Base-by-base conservation (phyloP, 2,888 invertebrate genomes). In the Glyphotaelius pellucidus region DNA sequence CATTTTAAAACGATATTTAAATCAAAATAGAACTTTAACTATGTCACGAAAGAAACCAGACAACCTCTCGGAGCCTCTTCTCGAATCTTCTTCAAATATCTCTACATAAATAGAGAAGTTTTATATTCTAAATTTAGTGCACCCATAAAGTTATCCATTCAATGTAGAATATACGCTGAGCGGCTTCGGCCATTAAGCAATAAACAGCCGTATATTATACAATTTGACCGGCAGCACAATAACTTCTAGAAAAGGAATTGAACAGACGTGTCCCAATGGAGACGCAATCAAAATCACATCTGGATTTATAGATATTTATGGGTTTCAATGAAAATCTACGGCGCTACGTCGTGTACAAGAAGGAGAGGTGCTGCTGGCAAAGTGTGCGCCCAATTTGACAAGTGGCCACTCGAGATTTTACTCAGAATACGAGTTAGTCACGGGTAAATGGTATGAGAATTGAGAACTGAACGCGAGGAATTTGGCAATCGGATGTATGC, bases 51-150 rank as follows among this genome's bases (percentile, higher is more conserved):
- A 67, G 52, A 87, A 25, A 31, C n/a, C 67, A 14, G 88, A 85
- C 67, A 19, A 52, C 88, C 88, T 88, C 67, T 52, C 79, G 52
- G 88, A 67, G 88, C 88, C 88, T 88, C 88, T 14, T 88, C 88
- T 52, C 67, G 67, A 88, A 79, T 5, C 67, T 52, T 88, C 88
- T 52, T 88, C 88, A 80, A 89, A 89, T 89, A 42, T 80, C 42
- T 89, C 80, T 38, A 80, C 89, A 80, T 89, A 89, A 89, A 89
- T 89, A 89, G 89, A 80, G 42, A 80, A 89, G 89, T 89, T 89
- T 67, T 89, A 89, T 89, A 80, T 80, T 89, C 89, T 80, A 80
- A 89, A 80, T 89, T 89, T 89, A 89, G 89, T 89, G 89, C 89
- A 89, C 42, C 89, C 80, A 89, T 89, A 89, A 89, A 89, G 42